A percentile compares a stretch with the other conserved stretches of the same genome.
These are phyloP conservation scores for Paracentrotus lividus DNA, from an alignment of 53 echinoderm and acorn worm species.

Conservation along the genomic window DNA sequence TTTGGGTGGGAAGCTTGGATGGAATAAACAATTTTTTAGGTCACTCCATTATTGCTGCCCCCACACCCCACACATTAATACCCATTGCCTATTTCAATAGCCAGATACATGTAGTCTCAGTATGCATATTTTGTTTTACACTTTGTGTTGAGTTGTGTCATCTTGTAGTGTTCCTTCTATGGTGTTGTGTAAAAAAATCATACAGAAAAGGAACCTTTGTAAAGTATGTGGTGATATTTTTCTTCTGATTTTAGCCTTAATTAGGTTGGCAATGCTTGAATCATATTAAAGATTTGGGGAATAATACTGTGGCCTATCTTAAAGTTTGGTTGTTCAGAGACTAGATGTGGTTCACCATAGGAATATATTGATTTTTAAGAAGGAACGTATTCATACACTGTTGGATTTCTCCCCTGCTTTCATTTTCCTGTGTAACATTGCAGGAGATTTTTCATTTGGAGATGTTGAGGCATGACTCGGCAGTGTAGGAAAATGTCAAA, in stretches of 20 bases:
- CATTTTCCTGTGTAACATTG: not conserved
- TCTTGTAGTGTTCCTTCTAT: no score
- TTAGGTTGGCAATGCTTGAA: not conserved
- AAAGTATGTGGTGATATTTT: not conserved
- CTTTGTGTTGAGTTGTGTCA: not conserved
- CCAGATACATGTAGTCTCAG: not conserved
- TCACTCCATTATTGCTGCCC: not conserved
- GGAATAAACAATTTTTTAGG: not conserved
- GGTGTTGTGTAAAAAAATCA: no score
- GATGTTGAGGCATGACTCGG: not conserved
- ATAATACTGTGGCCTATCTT: no score
- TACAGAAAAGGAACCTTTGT: no score
- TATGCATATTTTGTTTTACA: not conserved
- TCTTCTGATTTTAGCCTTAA: not conserved
- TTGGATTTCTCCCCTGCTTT: constrained; percentile 12
- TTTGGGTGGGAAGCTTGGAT: not conserved
- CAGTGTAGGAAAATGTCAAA: not conserved
- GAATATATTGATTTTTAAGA: not conserved
- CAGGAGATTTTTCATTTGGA: not conserved
- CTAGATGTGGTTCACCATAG: not conserved
- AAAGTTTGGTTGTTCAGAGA: not conserved
- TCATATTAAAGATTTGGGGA: not conserved
- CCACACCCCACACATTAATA: not conserved
- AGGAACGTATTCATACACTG: not conserved
- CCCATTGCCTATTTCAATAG: not conserved